These are phyloP conservation scores for Herminia tarsipennalis DNA, from an alignment of 2,888 invertebrate species.

Conservation along the genomic window DNA sequence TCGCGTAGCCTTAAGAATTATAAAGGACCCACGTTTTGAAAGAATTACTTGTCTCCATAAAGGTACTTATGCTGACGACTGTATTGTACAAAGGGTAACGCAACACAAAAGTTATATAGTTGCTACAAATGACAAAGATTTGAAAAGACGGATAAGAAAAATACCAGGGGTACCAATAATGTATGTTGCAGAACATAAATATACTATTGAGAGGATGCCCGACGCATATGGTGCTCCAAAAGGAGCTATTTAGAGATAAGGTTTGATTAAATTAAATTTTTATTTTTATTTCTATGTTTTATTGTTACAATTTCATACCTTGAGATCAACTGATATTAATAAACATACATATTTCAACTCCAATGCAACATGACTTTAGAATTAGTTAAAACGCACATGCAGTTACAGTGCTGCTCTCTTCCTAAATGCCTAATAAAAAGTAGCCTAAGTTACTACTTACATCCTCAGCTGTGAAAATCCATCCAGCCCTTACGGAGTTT, in stretches of 20 bases:
- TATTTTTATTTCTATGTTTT: no score
- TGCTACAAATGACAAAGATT: conserved; percentile 99
- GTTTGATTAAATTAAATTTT: no score
- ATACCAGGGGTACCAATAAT: conserved; percentile 99
- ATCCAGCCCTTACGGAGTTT: no score
- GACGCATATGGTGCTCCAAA: conserved; percentile 98
- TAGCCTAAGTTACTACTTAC: no score
- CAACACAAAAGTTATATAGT: conserved; percentile 99
- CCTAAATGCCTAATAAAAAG: no score
- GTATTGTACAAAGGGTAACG: conserved; percentile 96
- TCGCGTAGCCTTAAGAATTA: conserved; percentile 96
- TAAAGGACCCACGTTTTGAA: conserved; percentile 97
- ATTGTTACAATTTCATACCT: no score
- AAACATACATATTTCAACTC: no score
- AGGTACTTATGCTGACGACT: conserved; percentile 99
- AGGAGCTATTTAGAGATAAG: conserved; percentile 72
- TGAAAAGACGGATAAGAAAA: conserved; percentile 97
- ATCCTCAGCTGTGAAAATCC: no score
- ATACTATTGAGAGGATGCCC: conserved; percentile 99
- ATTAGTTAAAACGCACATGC: no score
- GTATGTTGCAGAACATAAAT: conserved; percentile 97
- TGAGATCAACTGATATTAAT: no score
- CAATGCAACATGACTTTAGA: no score
- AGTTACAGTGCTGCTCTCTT: no score
- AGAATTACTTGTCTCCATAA: conserved; percentile 97